Conservation (phyloP, 2,888 invertebrate species). For the Epinotia ramella region DNA sequence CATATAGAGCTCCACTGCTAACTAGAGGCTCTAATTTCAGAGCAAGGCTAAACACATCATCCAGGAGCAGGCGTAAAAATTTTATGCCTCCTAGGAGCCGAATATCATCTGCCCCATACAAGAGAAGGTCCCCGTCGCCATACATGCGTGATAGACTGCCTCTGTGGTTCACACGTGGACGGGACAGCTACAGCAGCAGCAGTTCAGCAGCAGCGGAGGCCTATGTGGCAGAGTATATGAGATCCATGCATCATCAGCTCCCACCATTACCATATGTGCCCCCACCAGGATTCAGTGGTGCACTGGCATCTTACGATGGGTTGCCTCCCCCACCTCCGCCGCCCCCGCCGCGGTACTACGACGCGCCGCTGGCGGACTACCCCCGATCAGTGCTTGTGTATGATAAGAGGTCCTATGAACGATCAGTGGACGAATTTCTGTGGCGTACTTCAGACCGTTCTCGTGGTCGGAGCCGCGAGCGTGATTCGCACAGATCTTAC, state of each 20-base stretch:
- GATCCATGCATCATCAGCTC: constrained; percentile 93
- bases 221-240: constrained; percentile 95
- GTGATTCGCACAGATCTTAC: constrained; percentile 85
- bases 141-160: constrained; percentile 86
- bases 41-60: constrained; percentile 80
- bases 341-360: constrained; percentile 87
- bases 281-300: constrained; percentile 81
- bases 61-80: constrained; percentile 86
- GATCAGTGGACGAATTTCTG: constrained; percentile 94
- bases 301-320: constrained; percentile 85
- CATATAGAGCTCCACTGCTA: constrained; percentile 78
- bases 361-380: constrained; percentile 92
- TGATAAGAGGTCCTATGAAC: constrained; percentile 93
- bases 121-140: constrained; percentile 86
- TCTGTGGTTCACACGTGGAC: constrained; percentile 86
- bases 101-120: constrained; percentile 81
- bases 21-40: constrained; percentile 79
- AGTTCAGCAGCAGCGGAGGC: constrained; percentile 90
- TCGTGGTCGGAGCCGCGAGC: constrained; percentile 84
- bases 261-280: constrained; percentile 94
- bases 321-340: constrained; percentile 89
- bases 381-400: constrained; percentile 86
- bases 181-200: constrained; percentile 72
- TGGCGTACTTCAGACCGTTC: constrained; percentile 91
- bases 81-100: constrained; percentile 88